Evolutionary conservation across 2,113 vertebrate species (phyloP).

Genomic region (Strix uralensis): DNA sequence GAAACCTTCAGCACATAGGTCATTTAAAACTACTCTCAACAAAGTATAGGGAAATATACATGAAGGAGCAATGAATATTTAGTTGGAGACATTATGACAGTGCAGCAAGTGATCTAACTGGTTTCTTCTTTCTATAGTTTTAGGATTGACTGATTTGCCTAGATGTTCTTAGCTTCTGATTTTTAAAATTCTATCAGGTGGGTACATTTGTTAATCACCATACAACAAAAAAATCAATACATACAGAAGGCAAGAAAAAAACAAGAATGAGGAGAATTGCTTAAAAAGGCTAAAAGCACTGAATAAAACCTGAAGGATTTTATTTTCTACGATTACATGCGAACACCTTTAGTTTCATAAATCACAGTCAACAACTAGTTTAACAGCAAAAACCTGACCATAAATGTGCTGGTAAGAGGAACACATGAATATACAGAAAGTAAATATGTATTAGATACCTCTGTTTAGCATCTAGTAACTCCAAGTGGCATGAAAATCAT

Average conservation of each 20-base stretch:
- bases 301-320: not conserved
- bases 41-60: not conserved
- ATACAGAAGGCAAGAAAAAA: not conserved
- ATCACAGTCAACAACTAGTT: not conserved
- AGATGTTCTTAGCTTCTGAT: not conserved
- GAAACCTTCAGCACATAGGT: not conserved
- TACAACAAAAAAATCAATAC: not conserved
- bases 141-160: not conserved
- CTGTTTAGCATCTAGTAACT: slow-evolving; percentile 23
- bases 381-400: not conserved
- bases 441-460: slow-evolving; percentile 32
- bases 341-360: not conserved
- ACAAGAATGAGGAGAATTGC: not conserved
- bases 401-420: not conserved
- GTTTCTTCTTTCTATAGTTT: not conserved
- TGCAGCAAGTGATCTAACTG: not conserved
- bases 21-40: not conserved
- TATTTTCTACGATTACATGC: not conserved
- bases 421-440: not conserved
- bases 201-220: not conserved
- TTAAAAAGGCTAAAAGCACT: not conserved
- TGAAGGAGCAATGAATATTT: not conserved
- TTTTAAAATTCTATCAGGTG: not conserved
- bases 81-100: not conserved
- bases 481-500: not conserved